Evolutionary conservation across 2,113 vertebrate species (phyloP).

Genomic region (Chiloscyllium plagiosum): DNA sequence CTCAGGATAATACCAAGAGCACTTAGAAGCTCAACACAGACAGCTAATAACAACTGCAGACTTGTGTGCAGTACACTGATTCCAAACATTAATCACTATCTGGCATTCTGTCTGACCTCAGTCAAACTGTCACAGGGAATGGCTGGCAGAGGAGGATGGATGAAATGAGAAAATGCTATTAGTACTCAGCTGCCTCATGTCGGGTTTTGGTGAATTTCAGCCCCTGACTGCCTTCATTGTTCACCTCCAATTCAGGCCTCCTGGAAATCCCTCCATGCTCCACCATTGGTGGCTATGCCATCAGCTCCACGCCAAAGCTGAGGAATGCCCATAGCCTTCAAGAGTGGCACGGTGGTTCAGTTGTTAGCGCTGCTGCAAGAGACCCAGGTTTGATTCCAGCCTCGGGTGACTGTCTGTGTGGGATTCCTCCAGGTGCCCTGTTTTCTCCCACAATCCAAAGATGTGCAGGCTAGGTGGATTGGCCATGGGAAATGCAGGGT

Average conservation of each 20-base stretch:
- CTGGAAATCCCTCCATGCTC: not conserved
- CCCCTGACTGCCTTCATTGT: not conserved
- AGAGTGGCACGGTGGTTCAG: no score
- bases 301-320: no score
- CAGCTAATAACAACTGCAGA: not conserved
- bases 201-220: not conserved
- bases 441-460: no score
- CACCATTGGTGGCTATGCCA: not conserved
- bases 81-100: not conserved
- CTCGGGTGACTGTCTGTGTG: no score
- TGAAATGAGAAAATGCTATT: not conserved
- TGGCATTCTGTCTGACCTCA: not conserved
- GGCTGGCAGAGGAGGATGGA: not conserved
- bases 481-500: no score
- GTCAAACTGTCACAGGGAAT: not conserved
- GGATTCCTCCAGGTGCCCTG: no score
- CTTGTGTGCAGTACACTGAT: not conserved
- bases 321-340: no score
- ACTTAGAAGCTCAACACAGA: not conserved
- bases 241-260: not conserved
- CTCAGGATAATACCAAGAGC: not conserved
- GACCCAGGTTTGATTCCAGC: no score
- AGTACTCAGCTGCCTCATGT: not conserved
- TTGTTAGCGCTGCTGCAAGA: no score
- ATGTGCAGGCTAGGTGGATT: no score